phyloP scores from a whole-genome alignment of 2,888 invertebrate species.

The Leptopilina drosophilae region DNA sequence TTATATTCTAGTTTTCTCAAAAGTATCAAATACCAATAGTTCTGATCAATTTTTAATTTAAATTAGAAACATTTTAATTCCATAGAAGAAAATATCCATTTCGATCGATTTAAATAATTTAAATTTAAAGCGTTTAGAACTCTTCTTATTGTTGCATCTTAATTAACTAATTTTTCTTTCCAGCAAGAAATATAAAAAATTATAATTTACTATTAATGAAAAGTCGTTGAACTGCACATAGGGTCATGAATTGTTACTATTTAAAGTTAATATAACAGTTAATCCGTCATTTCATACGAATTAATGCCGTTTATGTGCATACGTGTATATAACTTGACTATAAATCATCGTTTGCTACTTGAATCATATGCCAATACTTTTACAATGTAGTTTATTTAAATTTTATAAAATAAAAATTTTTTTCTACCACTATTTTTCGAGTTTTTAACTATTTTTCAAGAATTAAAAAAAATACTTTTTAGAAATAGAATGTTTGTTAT shows the following conservation, averaged over 20 bases:
- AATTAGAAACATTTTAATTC: no score
- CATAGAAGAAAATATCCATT: no score
- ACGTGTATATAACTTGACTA: not conserved
- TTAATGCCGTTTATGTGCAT: not conserved
- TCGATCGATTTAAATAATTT: no score
- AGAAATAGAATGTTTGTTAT: no score
- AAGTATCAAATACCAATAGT: no score
- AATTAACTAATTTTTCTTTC: no score
- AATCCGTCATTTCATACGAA: constrained; percentile 20
- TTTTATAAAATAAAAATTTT: not conserved
- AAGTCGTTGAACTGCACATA: not conserved
- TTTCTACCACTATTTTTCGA: not conserved
- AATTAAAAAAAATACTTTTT: no score
- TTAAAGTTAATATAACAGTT: constrained; percentile 26
- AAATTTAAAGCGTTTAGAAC: no score
- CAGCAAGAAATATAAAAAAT: no score
- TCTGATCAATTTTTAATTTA: no score
- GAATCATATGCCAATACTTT: not conserved
- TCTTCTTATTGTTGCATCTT: no score
- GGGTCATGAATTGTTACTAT: not conserved
- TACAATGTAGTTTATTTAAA: not conserved
- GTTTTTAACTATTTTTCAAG: not conserved
- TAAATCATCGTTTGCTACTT: not conserved
- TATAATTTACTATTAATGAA: not conserved
- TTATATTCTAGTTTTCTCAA: no score